Evolutionary conservation across 2,888 invertebrate species (phyloP).

Genomic region (Melangyna quadrimaculata): DNA sequence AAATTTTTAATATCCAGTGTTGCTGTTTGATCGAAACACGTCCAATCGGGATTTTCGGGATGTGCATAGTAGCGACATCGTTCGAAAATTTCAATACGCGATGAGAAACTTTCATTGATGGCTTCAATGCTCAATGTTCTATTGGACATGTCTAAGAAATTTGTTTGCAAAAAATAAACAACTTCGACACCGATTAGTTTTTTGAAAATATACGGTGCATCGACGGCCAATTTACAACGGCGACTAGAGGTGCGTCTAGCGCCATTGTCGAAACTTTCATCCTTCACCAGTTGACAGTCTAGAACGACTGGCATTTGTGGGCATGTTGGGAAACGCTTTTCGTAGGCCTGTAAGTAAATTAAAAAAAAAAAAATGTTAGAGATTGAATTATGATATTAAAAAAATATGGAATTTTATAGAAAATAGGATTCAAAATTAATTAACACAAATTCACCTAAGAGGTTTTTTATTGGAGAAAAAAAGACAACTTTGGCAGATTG

Average conservation of each 20-base stretch:
- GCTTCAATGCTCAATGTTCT: conserved; percentile 94
- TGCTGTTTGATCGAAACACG: conserved; percentile 97
- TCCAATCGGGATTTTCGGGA: conserved; percentile 96
- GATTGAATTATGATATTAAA: background rate
- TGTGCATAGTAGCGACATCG: conserved; percentile 88
- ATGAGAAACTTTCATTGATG: conserved; percentile 94
- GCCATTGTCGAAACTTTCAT: conserved; percentile 89
- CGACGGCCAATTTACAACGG: conserved; percentile 93
- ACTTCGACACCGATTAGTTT: conserved; percentile 97
- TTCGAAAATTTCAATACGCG: conserved; percentile 92
- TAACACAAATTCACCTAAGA: too few relatives aligned
- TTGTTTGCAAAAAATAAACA: conserved; percentile 95
- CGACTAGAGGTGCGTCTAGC: conserved; percentile 90
- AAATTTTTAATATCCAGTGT: conserved; percentile 96
- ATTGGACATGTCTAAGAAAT: conserved; percentile 89
- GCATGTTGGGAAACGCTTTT: conserved; percentile 95
- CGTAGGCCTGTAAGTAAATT: conserved; percentile 89
- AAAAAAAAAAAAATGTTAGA: conserved; percentile 69
- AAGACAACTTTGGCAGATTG: too few relatives aligned
- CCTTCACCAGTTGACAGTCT: conserved; percentile 90
- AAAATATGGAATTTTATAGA: too few relatives aligned
- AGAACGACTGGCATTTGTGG: conserved; percentile 97
- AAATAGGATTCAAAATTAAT: too few relatives aligned
- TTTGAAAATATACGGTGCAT: conserved; percentile 96
- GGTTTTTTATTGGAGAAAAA: too few relatives aligned